These are phyloP conservation scores for Sacculina carcini DNA, from an alignment of 2,888 invertebrate species.

Conservation along the genomic window DNA sequence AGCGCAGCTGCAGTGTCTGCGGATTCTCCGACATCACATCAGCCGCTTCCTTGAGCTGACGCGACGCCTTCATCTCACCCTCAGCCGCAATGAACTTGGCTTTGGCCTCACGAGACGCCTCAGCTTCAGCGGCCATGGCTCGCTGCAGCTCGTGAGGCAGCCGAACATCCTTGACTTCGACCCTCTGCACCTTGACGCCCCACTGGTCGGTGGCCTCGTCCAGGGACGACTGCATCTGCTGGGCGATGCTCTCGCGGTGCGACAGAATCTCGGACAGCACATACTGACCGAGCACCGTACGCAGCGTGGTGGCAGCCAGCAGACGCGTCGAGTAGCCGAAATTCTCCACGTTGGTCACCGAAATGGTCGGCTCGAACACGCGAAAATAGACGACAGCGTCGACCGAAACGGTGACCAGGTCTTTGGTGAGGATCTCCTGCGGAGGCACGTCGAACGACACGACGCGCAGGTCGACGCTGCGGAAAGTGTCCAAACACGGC, in stretches of 20 bases:
- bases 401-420: slow-evolving; percentile 77
- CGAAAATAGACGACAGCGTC: slow-evolving; percentile 69
- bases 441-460: slow-evolving; percentile 31
- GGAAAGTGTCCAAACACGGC: slow-evolving; percentile 30
- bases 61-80: slow-evolving; percentile 25
- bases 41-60: slow-evolving; percentile 28
- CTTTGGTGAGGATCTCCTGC: slow-evolving; percentile 29
- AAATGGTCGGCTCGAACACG: slow-evolving; percentile 24
- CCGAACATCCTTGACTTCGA: slow-evolving; percentile 22
- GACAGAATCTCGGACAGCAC: slow-evolving; percentile 72
- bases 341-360: slow-evolving; percentile 27
- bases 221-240: slow-evolving; percentile 21
- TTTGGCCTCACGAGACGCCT: slow-evolving; percentile 23
- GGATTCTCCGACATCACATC: slow-evolving; percentile 25
- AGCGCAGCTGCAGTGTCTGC: slow-evolving; percentile 35
- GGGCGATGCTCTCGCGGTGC: slow-evolving; percentile 56
- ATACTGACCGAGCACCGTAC: slow-evolving; percentile 74
- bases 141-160: slow-evolving; percentile 12
- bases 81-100: slow-evolving; percentile 27
- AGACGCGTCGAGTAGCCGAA: slow-evolving; percentile 43
- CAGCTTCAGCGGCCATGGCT: slow-evolving; percentile 24
- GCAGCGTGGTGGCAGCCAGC: slow-evolving; percentile 52
- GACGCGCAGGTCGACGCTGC: slow-evolving; percentile 30
- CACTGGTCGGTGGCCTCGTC: slow-evolving; percentile 21
- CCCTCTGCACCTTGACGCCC: slow-evolving; percentile 24